These are phyloP conservation scores for Pterobdella sp. DNA, from an alignment of 2,888 invertebrate genomes.

Conservation along the genomic window DNA sequence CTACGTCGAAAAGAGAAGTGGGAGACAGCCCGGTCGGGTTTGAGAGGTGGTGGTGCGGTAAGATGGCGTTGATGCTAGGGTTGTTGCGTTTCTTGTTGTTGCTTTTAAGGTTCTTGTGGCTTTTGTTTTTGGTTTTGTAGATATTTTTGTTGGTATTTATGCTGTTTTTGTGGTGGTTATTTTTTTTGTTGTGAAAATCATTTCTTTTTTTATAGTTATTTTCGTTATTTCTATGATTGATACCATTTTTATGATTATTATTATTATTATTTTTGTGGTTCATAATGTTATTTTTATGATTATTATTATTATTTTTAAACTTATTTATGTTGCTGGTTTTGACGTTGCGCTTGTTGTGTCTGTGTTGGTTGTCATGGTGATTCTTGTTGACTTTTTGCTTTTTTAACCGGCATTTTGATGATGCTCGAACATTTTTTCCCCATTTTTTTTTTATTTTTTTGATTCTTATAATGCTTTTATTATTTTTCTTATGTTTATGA, in stretches of 20 bases:
- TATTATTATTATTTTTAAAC: neutral
- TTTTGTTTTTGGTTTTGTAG: neutral
- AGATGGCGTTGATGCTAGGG: neutral
- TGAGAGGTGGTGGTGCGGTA: neutral
- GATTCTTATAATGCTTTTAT: neutral
- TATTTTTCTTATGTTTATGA: neutral
- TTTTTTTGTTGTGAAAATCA: neutral
- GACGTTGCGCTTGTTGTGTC: neutral
- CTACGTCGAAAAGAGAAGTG: slow-evolving; percentile 21
- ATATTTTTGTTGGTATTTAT: neutral
- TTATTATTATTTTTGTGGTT: neutral
- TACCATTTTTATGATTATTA: neutral
- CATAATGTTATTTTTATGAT: neutral
- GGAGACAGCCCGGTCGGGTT: neutral
- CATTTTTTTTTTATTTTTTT: neutral
- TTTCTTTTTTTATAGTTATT: neutral
- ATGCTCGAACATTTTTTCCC: neutral
- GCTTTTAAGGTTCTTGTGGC: neutral
- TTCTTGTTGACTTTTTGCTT: neutral
- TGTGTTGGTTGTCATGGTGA: neutral
- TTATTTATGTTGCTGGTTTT: neutral
- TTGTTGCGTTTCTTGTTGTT: neutral
- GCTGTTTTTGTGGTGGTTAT: neutral
- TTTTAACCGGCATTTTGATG: neutral
- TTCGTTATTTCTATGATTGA: neutral